These are phyloP conservation scores for Triplophysa yarkandensis DNA, from an alignment of 2,797 vertebrate species.

Conservation along the genomic window DNA sequence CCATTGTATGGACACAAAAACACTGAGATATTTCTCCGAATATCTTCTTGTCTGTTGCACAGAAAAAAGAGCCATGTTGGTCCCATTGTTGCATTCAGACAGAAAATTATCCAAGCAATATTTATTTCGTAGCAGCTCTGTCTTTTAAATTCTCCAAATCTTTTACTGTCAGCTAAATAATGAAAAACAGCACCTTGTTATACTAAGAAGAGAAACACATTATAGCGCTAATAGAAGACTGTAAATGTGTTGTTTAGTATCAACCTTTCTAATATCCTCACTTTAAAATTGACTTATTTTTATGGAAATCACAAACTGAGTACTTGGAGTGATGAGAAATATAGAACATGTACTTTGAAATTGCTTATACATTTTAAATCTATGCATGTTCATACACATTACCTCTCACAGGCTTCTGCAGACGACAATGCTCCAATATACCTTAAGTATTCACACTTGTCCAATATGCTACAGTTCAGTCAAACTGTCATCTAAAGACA, in stretches of 20 bases:
- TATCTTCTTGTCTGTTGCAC: too few relatives aligned
- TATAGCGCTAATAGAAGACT: neutral
- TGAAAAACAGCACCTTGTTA: neutral
- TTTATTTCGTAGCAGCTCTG: neutral
- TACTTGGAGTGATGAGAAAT: neutral
- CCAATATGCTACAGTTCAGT: neutral
- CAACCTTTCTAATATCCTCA: neutral
- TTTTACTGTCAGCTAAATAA: neutral
- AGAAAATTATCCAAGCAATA: neutral
- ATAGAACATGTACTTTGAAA: neutral
- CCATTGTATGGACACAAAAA: too few relatives aligned
- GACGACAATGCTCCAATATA: neutral
- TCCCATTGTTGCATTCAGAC: too few relatives aligned
- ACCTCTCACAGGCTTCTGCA: neutral
- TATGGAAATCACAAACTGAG: neutral
- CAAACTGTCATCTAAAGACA: constrained; percentile 24
- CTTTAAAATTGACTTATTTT: neutral
- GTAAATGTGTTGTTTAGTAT: neutral
- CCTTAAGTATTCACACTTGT: neutral
- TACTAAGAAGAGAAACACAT: neutral
- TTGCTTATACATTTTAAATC: too few relatives aligned
- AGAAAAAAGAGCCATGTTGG: neutral
- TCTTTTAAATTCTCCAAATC: neutral
- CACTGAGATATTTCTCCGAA: too few relatives aligned
- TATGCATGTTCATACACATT: neutral